Percentiles rank a stretch among this genome's conserved stretches.
Conservation (phyloP, 2,888 invertebrate species). For the Drosophila affinis region DNA sequence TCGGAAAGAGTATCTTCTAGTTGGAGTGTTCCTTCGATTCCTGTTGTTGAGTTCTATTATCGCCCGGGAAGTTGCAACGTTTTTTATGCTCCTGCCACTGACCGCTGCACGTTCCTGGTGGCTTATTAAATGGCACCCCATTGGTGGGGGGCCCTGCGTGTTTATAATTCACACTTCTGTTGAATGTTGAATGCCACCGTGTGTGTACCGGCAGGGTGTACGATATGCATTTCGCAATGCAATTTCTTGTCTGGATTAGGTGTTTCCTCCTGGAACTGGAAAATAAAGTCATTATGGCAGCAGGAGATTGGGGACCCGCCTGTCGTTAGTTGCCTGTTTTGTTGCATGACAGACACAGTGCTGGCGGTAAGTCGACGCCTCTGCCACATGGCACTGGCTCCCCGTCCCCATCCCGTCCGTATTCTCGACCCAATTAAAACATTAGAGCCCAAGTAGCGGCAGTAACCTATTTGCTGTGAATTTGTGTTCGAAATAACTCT, state of each 20-base stretch:
- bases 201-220: slow-evolving; percentile 18
- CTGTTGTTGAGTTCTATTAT: slow-evolving; percentile 59
- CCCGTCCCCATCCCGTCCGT: background rate
- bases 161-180: slow-evolving; percentile 74
- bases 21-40: background rate
- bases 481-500: slow-evolving; percentile 36
- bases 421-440: slow-evolving; percentile 25
- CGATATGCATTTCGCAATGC: slow-evolving; percentile 42
- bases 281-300: slow-evolving; percentile 66
- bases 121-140: slow-evolving; percentile 55
- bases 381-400: background rate
- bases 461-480: slow-evolving; percentile 22
- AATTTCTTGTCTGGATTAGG: slow-evolving; percentile 17
- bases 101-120: slow-evolving; percentile 45
- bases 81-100: slow-evolving; percentile 24
- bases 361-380: slow-evolving; percentile 30
- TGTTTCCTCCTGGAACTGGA: slow-evolving; percentile 7
- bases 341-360: slow-evolving; percentile 49
- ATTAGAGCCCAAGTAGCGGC: slow-evolving; percentile 8
- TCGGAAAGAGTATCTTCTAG: background rate
- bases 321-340: slow-evolving; percentile 53
- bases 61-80: slow-evolving; percentile 51
- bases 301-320: slow-evolving; percentile 26
- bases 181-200: slow-evolving; percentile 53
- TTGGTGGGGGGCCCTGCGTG: slow-evolving; percentile 61